phyloP scores from a whole-genome alignment of 2,888 invertebrate genomes.

The Dendrolimus houi region DNA sequence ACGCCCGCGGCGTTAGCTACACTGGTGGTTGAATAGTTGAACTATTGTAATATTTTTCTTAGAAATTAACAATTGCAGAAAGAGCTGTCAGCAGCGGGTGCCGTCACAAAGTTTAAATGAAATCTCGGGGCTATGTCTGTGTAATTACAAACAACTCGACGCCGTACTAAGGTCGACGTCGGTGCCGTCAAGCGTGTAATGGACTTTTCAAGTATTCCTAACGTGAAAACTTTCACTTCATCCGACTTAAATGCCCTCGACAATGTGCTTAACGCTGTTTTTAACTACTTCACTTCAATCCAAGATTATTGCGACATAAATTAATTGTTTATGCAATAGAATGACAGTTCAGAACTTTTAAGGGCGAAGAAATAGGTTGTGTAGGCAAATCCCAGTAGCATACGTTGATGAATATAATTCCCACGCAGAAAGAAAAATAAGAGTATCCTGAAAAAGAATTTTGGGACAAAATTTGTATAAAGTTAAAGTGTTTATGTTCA shows the following conservation, averaged over 20 bases:
- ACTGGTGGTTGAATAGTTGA: background rate
- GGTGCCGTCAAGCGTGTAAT: conserved; percentile 66
- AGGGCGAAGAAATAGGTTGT: no score
- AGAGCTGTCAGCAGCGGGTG: conserved; percentile 44
- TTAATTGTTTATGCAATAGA: conserved; percentile 37
- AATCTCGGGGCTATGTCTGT: conserved; percentile 61
- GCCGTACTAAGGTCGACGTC: conserved; percentile 51
- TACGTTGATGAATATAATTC: no score
- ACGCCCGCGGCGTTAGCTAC: conserved; percentile 2
- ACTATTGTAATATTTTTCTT: conserved; percentile 36
- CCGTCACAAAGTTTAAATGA: conserved; percentile 67
- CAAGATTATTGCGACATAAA: conserved; percentile 52
- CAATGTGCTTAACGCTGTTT: conserved; percentile 71
- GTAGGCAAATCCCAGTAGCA: no score
- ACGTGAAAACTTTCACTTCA: conserved; percentile 67
- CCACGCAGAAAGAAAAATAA: no score
- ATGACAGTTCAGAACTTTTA: no score
- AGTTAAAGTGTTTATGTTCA: no score
- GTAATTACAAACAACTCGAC: conserved; percentile 66
- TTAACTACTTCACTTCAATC: conserved; percentile 61
- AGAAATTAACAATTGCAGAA: conserved; percentile 45
- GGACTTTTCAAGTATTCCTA: conserved; percentile 73
- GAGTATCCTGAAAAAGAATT: no score
- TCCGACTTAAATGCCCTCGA: conserved; percentile 58
- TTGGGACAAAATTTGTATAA: no score